A percentile compares a stretch with the other conserved stretches of the same genome.
These are phyloP conservation scores for Triplophysa dalaica DNA, from an alignment of 2,113 vertebrate genomes.

Conservation along the genomic window DNA sequence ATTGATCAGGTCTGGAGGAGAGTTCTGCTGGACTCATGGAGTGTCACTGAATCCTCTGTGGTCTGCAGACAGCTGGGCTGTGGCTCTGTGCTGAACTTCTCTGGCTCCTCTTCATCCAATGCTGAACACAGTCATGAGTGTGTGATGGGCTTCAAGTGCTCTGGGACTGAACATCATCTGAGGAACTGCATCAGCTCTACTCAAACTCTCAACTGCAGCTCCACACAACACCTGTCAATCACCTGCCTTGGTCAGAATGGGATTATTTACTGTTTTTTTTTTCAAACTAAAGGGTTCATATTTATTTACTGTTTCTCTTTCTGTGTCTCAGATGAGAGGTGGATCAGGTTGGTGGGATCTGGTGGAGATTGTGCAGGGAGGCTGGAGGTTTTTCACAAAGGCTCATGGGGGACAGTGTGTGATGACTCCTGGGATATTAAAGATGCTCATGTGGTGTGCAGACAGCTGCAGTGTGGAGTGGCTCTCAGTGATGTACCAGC, in stretches of 20 bases:
- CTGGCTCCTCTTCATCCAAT: slow-evolving; percentile 4
- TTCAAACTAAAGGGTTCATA: neutral
- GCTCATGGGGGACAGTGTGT: slow-evolving; percentile 53
- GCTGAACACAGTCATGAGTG: slow-evolving; percentile 30
- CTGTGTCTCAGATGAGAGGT: neutral
- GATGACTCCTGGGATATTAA: slow-evolving; percentile 50
- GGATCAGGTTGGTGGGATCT: slow-evolving; percentile 40
- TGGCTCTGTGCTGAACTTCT: slow-evolving; percentile 35
- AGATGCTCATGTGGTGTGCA: slow-evolving; percentile 54
- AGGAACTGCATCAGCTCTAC: slow-evolving; percentile 32
- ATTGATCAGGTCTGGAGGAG: slow-evolving; percentile 46
- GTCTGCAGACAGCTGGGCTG: slow-evolving; percentile 48
- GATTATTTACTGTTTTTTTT: neutral
- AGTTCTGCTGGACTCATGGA: slow-evolving; percentile 50
- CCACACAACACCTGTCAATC: slow-evolving; percentile 14
- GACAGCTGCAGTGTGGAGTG: slow-evolving; percentile 51
- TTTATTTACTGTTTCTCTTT: neutral
- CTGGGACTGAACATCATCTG: slow-evolving; percentile 38
- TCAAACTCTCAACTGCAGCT: slow-evolving; percentile 8
- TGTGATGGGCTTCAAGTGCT: slow-evolving; percentile 37
- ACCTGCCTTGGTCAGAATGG: slow-evolving; percentile 27
- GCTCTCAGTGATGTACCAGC: slow-evolving; percentile 35
- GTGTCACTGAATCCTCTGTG: slow-evolving; percentile 35
- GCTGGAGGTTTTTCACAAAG: slow-evolving; percentile 48
- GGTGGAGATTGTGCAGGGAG: slow-evolving; percentile 43